A percentile compares a stretch with the other conserved stretches of the same genome.
These are phyloP conservation scores for Micrasema minimum DNA, from an alignment of 1,140 invertebrate species.

Conservation along the genomic window DNA sequence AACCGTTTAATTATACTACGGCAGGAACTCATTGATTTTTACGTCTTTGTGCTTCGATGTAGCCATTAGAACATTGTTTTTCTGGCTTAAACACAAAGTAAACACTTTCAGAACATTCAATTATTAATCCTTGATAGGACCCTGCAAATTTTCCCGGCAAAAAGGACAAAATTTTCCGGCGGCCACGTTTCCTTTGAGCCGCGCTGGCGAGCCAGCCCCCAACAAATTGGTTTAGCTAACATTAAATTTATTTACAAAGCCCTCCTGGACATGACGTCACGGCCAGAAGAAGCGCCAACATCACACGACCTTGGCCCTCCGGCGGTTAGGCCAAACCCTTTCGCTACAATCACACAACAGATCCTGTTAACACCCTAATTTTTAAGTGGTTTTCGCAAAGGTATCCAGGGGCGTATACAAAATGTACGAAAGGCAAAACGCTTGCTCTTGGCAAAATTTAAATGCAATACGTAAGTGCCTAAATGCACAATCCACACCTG, in stretches of 20 bases:
- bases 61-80: conserved; percentile 11
- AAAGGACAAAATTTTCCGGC: conserved; percentile 16
- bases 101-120: conserved; percentile 28
- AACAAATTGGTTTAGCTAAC: conserved; percentile 32
- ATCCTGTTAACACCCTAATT: conserved; percentile 1
- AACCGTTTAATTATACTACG: no score
- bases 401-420: no score
- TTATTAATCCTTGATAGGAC: conserved; percentile 18
- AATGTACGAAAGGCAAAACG: no score
- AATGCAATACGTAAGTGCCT: no score
- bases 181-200: conserved; percentile 21
- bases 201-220: neutral
- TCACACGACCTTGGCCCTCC: neutral
- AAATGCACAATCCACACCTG: no score
- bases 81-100: conserved; percentile 25
- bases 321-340: conserved; percentile 36
- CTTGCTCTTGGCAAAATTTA: no score
- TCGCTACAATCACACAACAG: conserved; percentile 40
- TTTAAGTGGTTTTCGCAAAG: neutral
- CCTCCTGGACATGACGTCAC: conserved; percentile 41
- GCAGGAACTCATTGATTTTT: no score
- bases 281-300: conserved; percentile 9
- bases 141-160: conserved; percentile 13
- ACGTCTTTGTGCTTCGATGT: neutral
- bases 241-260: conserved; percentile 51